Evolutionary conservation across 2,888 invertebrate genomes (phyloP).

Genomic region (Nycteola revayana): DNA sequence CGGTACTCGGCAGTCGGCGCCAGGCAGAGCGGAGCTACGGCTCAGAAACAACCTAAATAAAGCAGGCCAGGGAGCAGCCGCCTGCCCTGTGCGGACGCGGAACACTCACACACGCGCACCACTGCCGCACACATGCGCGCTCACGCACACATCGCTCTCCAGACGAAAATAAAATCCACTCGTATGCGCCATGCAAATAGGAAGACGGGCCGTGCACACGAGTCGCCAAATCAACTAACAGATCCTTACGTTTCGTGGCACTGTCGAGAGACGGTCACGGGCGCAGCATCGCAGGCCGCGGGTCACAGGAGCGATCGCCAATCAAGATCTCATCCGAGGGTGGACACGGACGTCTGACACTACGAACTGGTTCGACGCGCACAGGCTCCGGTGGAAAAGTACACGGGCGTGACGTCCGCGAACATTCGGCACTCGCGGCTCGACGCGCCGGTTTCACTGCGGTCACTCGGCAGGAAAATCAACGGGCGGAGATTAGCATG

Average conservation of each 20-base stretch:
- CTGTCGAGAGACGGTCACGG: conserved; percentile 78
- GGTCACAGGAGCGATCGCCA: conserved; percentile 60
- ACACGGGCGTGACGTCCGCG: conserved; percentile 67
- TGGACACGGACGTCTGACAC: conserved; percentile 55
- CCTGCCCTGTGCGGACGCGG: conserved; percentile 51
- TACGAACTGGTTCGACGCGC: conserved; percentile 67
- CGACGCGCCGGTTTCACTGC: conserved; percentile 64
- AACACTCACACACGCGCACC: conserved; percentile 47
- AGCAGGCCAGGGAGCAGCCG: conserved; percentile 73
- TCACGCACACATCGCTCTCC: conserved; percentile 66
- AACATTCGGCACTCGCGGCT: conserved; percentile 74
- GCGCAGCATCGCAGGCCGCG: conserved; percentile 76
- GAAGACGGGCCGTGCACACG: conserved; percentile 69
- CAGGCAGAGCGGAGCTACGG: conserved; percentile 38
- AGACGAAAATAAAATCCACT: conserved; percentile 81
- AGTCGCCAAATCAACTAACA: conserved; percentile 67
- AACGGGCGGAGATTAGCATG: conserved; percentile 74
- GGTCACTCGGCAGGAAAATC: conserved; percentile 73
- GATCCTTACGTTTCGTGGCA: conserved; percentile 81
- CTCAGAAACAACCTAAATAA: conserved; percentile 76
- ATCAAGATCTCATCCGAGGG: conserved; percentile 66
- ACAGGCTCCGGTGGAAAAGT: conserved; percentile 68
- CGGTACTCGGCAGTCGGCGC: conserved; percentile 34
- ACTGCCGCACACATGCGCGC: conserved; percentile 48
- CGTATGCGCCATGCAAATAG: conserved; percentile 81